Evolutionary conservation across 2,113 vertebrate species (phyloP).

Genomic region (Gavia stellata): DNA sequence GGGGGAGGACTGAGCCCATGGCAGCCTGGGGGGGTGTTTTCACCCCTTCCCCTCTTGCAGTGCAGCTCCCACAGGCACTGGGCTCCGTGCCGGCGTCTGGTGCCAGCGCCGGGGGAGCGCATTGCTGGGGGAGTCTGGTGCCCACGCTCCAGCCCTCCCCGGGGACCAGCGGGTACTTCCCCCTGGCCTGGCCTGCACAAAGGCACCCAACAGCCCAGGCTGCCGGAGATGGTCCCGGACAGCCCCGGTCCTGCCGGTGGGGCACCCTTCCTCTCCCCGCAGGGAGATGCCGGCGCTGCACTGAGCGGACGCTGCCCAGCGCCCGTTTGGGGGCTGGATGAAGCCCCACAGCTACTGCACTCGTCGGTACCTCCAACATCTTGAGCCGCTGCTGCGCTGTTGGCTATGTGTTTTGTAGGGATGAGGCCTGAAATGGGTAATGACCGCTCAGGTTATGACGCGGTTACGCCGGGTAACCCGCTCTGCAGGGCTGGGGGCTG

Average conservation of each 20-base stretch:
- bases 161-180: not conserved
- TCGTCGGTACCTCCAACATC: accelerated
- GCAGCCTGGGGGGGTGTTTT: not conserved
- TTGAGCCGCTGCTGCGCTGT: not conserved
- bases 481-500: not conserved
- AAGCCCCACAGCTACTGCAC: not conserved
- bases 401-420: not conserved
- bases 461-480: accelerated
- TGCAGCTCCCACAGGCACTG: not conserved
- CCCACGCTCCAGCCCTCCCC: not conserved
- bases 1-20: accelerated
- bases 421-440: not conserved
- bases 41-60: not conserved
- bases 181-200: accelerated
- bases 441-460: accelerated
- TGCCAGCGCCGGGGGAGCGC: not conserved
- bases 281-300: not conserved
- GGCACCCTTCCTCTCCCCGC: accelerated
- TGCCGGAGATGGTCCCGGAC: not conserved
- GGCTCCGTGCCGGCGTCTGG: not conserved
- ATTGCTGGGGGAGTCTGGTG: accelerated
- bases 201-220: not conserved
- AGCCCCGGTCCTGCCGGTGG: not conserved
- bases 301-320: not conserved
- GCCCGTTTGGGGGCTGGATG: accelerated